Evolutionary conservation across 2,888 invertebrate species (phyloP), one percentile per base, ranked within the genome.

Genomic region (Himalopsyche anomala): DNA sequence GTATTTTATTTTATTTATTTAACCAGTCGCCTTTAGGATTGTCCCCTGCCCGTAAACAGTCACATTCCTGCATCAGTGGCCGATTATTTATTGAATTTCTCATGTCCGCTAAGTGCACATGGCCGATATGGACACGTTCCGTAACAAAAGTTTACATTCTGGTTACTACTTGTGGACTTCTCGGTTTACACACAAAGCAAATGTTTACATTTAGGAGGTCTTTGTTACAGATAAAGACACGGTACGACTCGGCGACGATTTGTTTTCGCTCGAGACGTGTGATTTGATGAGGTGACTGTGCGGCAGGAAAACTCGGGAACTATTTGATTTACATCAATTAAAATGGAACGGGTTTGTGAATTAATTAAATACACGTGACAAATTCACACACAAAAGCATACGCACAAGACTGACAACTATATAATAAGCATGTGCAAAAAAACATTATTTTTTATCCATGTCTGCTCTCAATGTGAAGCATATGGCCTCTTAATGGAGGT

Each of bases 81-180:
- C 28, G 62, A 62, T 62, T 62, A 28, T 62, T 62, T 62, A 62
- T 62, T 62, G 19, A 62, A 62, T 19, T 62, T 62, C 19, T 62
- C 62, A 62, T 62, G 62, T 62, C 62, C 62, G 62, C 19, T 62
- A 62, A 62, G 62, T 62, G 62, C 62, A 11, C n/a, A 62, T 62
- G 62, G 62, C 19, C 62, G 62, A 62, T 62, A 62, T 62, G 62
- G 19, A 62, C 62, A 62, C 28, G 62, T 19, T 62, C 51, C 8
- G 62, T 62, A 19, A 62, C 62, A 62, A 56, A 19, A 62, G 19
- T 8, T 62, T 19, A 62, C 62, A 62, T 19, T 62, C 19, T 62
- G 62, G n/a, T 19, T 62, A 19, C 9, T 62, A 19, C 28, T 8
- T 11, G n/a, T 62, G 28, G 62, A 62, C 19, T 19, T 62, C 62